Evolutionary conservation across 2,888 invertebrate species (phyloP).

Genomic region (Sericinus montela): DNA sequence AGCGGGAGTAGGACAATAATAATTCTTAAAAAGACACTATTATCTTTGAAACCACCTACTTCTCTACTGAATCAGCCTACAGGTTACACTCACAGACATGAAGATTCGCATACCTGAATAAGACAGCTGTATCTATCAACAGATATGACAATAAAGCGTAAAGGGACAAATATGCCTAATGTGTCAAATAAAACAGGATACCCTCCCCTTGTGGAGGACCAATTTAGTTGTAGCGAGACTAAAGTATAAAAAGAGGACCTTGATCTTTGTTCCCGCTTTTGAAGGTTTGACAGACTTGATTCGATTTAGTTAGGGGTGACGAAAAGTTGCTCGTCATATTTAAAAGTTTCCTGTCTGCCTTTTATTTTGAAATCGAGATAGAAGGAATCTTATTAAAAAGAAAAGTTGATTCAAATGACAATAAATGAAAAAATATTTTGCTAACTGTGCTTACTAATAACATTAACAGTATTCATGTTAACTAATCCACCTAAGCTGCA

Average conservation of each 20-base stretch:
- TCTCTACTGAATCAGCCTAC: too few species aligned
- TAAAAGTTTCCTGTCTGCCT: conserved; percentile 1
- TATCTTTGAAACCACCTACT: too few species aligned
- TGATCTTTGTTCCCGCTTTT: conserved; percentile 54
- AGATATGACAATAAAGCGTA: conserved; percentile 27
- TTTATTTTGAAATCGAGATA: background rate
- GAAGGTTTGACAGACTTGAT: conserved; percentile 45
- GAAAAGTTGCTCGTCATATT: conserved; percentile 17
- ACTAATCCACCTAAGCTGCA: too few species aligned
- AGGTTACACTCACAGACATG: too few species aligned
- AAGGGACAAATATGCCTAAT: conserved; percentile 40
- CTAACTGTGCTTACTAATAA: too few species aligned
- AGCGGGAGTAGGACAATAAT: too few species aligned
- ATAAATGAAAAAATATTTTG: too few species aligned
- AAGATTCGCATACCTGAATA: conserved; percentile 17
- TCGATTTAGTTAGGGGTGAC: conserved; percentile 33
- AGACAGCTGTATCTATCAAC: conserved; percentile 28
- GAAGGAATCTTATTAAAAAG: too few species aligned
- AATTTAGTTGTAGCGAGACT: conserved; percentile 67
- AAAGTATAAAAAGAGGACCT: conserved; percentile 57
- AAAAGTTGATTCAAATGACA: too few species aligned
- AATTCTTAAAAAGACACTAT: too few species aligned
- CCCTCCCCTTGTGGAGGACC: conserved; percentile 51
- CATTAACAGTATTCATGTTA: too few species aligned
- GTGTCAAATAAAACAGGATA: conserved; percentile 62